Base-by-base conservation (phyloP, 2,797 vertebrate species). In the Chromis chromis region DNA sequence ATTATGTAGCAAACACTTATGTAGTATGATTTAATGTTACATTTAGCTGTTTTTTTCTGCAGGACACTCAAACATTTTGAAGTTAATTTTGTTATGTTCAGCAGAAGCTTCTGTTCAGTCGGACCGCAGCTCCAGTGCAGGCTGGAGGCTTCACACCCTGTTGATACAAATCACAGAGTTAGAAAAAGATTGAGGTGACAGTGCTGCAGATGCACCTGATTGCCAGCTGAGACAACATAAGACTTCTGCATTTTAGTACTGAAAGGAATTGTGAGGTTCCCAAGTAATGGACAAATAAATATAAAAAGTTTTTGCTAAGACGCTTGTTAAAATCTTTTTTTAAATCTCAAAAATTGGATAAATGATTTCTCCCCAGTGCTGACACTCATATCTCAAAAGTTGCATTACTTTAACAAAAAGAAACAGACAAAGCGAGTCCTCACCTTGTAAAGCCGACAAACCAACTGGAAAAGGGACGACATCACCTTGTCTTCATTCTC, bases 391-490 rank as follows among this genome's bases (percentile, higher is more conserved):
- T 49, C 8, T 42, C 9, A 10, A 48, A 48, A 22, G 8, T n/a
- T 9, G 9, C 4, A n/a, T 3, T 11, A 10, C 6, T 3, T 11
- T 39, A 42, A 42, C 16, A 21, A 49, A 21, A 11, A 27, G 2
- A 14, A 16, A 22, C 46, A 49, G 10, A 49, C 46, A 49, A 21
- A 49, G 14, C 10, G 4, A 39, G 11, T 66, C 2, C 92, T 92
- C 82, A 95, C 97, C 93, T 95, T 91, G 78, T 98, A 98, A 36
- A 94, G 73, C 2, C 76, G 83, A 65, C 97, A 98, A 31, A 97
- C 91, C 13, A 96, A 66, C 16, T 17, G 83, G 74, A 97, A 94
- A 48, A 98, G 95, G 0, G 95, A 92, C 0, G 44, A 73, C 67
- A 84, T 78, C 0, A 95, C 95, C 70, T 79, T 87, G 3, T 62